Evolutionary conservation across 2,797 vertebrate species (phyloP), one percentile per base, ranked within the genome.

Genomic region (Thripadectes ignobilis): DNA sequence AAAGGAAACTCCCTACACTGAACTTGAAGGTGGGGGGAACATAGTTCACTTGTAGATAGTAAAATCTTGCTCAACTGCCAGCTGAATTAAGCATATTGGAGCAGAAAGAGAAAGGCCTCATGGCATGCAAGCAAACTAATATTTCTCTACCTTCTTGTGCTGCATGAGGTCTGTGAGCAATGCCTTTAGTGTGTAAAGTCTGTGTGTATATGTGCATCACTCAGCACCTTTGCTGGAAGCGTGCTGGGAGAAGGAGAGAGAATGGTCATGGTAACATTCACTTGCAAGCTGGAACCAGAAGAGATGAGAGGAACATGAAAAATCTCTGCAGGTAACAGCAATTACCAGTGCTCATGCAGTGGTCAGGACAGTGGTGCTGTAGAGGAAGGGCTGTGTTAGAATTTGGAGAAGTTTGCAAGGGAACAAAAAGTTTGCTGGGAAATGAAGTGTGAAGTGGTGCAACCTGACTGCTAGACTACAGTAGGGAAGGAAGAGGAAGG

Each of bases 241-340:
- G 34, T n/a, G 29, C 17, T 72, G 30, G 24, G 51, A 91, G 32
- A 34, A 80, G 45, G 39, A 76, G 11, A 49, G 27, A 88, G 23
- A 69, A 83, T 7, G 21, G 16, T 22, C 24, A 8, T 1, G 2
- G 2, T 5, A 71, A n/a, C 30, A 72, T 30, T 38, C 1, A 0
- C 10, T 14, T 68, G 58, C 5, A 11, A 83, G 23, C 24, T 65
- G 58, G 46, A 27, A 79, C 32, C 65, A 74, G 72, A 18, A 88
- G 7, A 85, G n/a, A 67, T 19, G 10, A 10, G 30, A 51, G 11
- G 34, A 86, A 52, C 18, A 69, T 32, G 27, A 92, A 88, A 68
- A 10, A 20, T 10, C 43, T 6, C 14, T 55, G 39, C 39, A 92
- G 29, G 22, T 18, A 79, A 54, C 2, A 58, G 52, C 4, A 2